phyloP scores from a whole-genome alignment of 2,888 invertebrate species.

The Hypsopygia costalis region DNA sequence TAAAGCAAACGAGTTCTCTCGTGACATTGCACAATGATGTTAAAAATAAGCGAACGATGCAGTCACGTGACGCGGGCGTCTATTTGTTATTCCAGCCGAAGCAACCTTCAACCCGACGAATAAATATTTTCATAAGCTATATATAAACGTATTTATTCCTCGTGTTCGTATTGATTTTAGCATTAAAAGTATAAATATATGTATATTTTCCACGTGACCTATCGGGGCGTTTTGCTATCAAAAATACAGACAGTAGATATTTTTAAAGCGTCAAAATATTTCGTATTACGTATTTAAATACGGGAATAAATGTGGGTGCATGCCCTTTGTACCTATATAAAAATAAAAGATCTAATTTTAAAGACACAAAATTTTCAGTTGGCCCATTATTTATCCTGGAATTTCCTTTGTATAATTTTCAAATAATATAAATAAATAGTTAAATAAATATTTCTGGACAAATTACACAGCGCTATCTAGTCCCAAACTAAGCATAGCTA shows the following conservation, averaged over 20 bases:
- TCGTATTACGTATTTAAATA: not conserved
- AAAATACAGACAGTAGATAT: not conserved
- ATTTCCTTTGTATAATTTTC: no score
- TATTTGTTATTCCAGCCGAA: slow-evolving; percentile 3
- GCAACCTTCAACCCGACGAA: slow-evolving; percentile 2
- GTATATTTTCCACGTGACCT: slow-evolving; percentile 3
- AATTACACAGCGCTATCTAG: no score
- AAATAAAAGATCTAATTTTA: no score
- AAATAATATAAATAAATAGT: no score
- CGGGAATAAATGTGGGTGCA: no score
- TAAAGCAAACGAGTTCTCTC: not conserved
- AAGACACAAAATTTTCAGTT: no score
- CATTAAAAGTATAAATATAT: not conserved
- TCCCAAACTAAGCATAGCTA: no score
- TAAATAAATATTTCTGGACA: no score
- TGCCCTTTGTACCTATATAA: no score
- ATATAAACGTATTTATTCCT: slow-evolving; percentile 1
- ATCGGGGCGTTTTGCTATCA: not conserved
- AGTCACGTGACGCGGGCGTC: slow-evolving; percentile 4
- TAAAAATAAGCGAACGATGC: slow-evolving; percentile 1
- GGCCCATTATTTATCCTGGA: no score
- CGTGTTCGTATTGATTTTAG: slow-evolving; percentile 3
- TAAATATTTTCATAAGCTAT: slow-evolving; percentile 5
- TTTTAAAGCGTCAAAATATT: not conserved
- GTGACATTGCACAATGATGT: not conserved